Evolutionary conservation across 2,888 invertebrate species (phyloP), one percentile per base, ranked within the genome.

Genomic region (Apomyelois bistriatella): DNA sequence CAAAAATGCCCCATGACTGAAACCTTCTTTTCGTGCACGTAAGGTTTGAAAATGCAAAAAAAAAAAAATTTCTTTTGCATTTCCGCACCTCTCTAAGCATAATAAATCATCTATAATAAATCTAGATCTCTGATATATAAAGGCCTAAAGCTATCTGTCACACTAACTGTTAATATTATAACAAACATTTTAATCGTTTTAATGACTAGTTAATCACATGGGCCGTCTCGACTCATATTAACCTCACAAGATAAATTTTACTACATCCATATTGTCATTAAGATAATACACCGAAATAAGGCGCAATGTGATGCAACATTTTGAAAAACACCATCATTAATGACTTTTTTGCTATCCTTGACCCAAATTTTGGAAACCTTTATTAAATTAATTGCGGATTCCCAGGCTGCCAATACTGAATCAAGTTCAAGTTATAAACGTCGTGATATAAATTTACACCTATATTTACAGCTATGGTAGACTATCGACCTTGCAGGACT

Each of bases 231-330:
- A 16, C 32, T 16, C 35, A 46, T 15, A 46, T 35, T 16, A 35
- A 46, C 46, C 32, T 32, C n/a, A 5, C 15, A 10, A 16, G 32
- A 43, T 43, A 43, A 46, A 10, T 32, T 46, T 46, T 46, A 46
- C 46, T 46, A 32, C 46, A 35, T 35, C 46, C 32, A 46, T 32
- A 43, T 13, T 43, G 35, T 46, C 46, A 35, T 46, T 46, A 46
- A 46, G 46, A 35, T 46, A 35, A 46, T 16, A 35, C 30, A 13
- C 17, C 16, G 30, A 43, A 43, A 43, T 43, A 8, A 7, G 13
- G 8, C n/a, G 13, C 42, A 16, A 16, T n/a, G 30, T 43, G 12
- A 28, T 28, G 43, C 43, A 43, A 43, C 8, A 13, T 43, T 43
- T 30, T 43, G 28, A 13, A 30, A 43, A 43, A 30, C 30, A 8